Base-by-base conservation (phyloP, 2,888 invertebrate genomes). In the Cheilosia vernalis region DNA sequence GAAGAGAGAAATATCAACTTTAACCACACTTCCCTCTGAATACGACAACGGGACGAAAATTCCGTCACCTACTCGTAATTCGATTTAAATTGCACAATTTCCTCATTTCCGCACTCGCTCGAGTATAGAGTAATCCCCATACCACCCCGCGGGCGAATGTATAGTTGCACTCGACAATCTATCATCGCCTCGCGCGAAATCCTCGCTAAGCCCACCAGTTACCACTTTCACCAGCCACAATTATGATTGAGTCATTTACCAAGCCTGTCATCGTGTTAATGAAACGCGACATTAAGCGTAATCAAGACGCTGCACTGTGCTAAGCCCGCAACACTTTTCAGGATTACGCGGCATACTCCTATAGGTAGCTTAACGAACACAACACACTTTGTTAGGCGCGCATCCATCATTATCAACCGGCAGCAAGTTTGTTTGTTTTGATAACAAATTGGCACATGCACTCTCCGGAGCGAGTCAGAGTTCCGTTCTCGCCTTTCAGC, bases 241-340 rank as follows among this genome's bases (percentile, higher is more conserved):
- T 61, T 85, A 80, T 85, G 85, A 85, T 85, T 81, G 77, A 85
- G 81, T 77, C 81, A 81, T 72, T 85, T 85, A 33, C 84, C 72
- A 81, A 85, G 67, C 81, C 81, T 77, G 76, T 63, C 81, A 76
- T 80, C 84, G 74, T 80, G 80, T 80, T 76, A 81, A 85, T 85
- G 81, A 81, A 63, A 63, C 49, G 81, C 61, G 81, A 85, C 85
- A 85, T 81, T 76, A 85, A 61, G 81, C 77, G 76, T 85, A 85
- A 85, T 80, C 80, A 85, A 85, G 84, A 66, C 76, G 60, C 64
- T 85, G 60, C 67, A 76, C 84, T 55, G 49, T 66, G 24, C 63
- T 61, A 63, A 73, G 73, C 69, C 80, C 70, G 66, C 80, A 85
- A 84, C 70, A 70, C 80, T 80, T 74, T 49, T 53, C 33, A 21